These are phyloP conservation scores for Barypeithes pellucidus DNA, from an alignment of 2,888 invertebrate species.

Conservation along the genomic window DNA sequence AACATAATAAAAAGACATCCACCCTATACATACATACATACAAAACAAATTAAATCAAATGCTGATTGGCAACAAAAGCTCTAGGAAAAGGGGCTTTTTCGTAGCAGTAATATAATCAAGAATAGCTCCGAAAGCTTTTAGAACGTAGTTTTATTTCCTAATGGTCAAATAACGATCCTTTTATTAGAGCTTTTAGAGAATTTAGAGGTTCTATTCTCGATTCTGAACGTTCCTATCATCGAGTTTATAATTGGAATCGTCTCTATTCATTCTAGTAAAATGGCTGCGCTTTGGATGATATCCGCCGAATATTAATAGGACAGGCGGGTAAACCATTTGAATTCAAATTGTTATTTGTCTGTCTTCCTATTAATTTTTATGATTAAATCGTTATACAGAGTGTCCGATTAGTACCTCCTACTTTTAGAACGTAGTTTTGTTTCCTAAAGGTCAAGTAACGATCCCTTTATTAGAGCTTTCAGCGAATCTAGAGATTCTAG, in stretches of 20 bases:
- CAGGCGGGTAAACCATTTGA: slow-evolving; percentile 7
- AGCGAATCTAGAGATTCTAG: no score
- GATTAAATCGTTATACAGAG: no score
- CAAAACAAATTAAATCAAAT: slow-evolving; percentile 23
- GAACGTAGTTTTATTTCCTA: slow-evolving; percentile 46
- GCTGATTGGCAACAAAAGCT: slow-evolving; percentile 28
- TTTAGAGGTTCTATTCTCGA: slow-evolving; percentile 41
- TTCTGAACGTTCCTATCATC: slow-evolving; percentile 56
- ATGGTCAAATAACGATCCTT: slow-evolving; percentile 56
- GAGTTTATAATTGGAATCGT: slow-evolving; percentile 58
- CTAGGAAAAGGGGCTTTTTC: slow-evolving; percentile 27
- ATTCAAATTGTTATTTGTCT: neutral
- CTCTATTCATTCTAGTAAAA: slow-evolving; percentile 52
- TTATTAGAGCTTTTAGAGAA: slow-evolving; percentile 28
- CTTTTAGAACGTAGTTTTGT: no score
- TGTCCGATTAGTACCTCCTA: no score
- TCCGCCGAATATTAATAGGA: slow-evolving; percentile 57
- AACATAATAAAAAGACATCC: slow-evolving; percentile 16
- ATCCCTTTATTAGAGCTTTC: no score
- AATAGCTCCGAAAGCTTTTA: slow-evolving; percentile 29
- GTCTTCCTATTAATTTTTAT: no score
- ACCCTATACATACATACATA: slow-evolving; percentile 24
- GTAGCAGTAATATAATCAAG: slow-evolving; percentile 33
- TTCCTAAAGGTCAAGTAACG: no score
- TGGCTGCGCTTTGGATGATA: slow-evolving; percentile 52